Evolutionary conservation across 1,140 invertebrate species (phyloP).

Genomic region (Aricia agestis): DNA sequence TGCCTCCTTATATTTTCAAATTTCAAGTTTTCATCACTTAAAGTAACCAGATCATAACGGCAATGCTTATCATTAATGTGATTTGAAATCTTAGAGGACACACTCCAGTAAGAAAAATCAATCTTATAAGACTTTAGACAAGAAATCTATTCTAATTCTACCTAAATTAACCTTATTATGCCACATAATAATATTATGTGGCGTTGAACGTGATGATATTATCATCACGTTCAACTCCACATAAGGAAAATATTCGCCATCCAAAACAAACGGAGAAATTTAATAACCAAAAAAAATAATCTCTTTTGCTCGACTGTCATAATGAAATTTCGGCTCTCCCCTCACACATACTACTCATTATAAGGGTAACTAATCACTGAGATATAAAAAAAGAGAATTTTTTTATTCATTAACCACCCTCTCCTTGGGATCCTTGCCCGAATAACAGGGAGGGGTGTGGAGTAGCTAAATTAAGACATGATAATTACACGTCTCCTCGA

Average conservation of each 20-base stretch:
- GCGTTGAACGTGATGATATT: no score
- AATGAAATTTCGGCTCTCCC: constrained; percentile 48
- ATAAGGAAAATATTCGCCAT: background rate
- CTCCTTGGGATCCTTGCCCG: constrained; percentile 56
- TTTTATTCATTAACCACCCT: constrained; percentile 76
- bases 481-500: no score
- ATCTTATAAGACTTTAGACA: no score
- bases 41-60: no score
- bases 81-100: no score
- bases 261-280: constrained; percentile 24
- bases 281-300: constrained; percentile 51
- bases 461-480: constrained; percentile 29
- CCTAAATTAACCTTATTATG: no score
- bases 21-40: no score
- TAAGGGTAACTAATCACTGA: constrained; percentile 74
- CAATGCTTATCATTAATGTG: no score
- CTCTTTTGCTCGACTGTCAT: constrained; percentile 60
- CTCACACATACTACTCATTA: constrained; percentile 57
- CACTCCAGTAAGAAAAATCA: no score
- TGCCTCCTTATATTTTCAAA: no score
- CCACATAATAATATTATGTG: no score
- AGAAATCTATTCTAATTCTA: no score
- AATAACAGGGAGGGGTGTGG: constrained; percentile 39
- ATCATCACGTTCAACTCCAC: background rate
- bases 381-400: constrained; percentile 67